Evolutionary conservation across 23 tunicate species (phyloP).

Genomic region (Styela clava): DNA sequence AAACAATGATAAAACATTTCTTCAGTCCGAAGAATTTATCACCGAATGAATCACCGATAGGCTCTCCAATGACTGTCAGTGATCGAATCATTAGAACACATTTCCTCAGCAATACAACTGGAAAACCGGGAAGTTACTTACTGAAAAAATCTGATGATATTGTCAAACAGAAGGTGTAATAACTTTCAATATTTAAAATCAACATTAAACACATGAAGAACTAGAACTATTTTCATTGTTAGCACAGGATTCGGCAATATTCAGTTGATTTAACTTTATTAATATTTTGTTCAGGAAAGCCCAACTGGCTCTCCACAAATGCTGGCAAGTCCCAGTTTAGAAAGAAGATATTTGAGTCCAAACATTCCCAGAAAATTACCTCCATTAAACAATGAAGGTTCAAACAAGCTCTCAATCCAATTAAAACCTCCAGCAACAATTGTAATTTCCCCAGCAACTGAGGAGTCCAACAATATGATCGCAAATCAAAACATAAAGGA

Average conservation of each 20-base stretch:
- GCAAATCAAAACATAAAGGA: neutral
- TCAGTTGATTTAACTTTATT: too few relatives aligned
- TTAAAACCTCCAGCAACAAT: neutral
- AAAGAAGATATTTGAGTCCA: neutral
- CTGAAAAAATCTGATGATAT: constrained; percentile 21
- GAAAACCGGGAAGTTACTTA: constrained; percentile 29
- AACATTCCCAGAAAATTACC: neutral
- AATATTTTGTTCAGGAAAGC: too few relatives aligned
- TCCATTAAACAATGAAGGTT: neutral
- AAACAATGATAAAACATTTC: too few relatives aligned
- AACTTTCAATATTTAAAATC: too few relatives aligned
- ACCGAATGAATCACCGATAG: constrained; percentile 15
- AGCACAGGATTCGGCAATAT: too few relatives aligned
- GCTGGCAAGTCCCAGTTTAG: neutral
- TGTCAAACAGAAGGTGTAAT: constrained; percentile 8
- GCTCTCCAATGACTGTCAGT: constrained; percentile 14
- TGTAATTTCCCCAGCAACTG: constrained; percentile 2
- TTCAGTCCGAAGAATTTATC: constrained; percentile 10
- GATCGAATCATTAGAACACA: constrained; percentile 17
- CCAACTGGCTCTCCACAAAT: neutral
- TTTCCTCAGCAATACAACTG: constrained; percentile 17
- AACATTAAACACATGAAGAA: too few relatives aligned
- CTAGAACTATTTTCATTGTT: too few relatives aligned
- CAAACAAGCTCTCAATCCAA: neutral
- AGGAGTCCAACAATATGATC: neutral